Percentiles rank a stretch among this genome's conserved stretches.
phyloP scores from a whole-genome alignment of 1,140 invertebrate species.

The Danaus melanippus region DNA sequence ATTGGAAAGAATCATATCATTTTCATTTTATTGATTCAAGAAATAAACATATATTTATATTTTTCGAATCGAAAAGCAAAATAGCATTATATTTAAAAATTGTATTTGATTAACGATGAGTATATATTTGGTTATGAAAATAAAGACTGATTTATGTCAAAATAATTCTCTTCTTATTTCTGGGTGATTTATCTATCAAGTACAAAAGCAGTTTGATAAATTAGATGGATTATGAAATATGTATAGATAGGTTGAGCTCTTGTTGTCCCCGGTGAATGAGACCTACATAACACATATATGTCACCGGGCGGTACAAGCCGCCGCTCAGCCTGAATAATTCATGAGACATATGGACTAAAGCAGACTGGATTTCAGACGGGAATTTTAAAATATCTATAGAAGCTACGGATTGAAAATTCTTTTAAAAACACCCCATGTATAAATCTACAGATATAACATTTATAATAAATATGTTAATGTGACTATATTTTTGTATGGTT shows the following conservation, averaged over 20 bases:
- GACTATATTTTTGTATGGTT: too few relatives aligned
- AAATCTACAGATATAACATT: too few relatives aligned
- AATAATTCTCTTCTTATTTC: too few relatives aligned
- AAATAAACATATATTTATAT: too few relatives aligned
- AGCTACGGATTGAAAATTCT: slow-evolving; percentile 56
- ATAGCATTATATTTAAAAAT: too few relatives aligned
- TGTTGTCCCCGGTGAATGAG: slow-evolving; percentile 24
- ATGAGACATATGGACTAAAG: slow-evolving; percentile 68
- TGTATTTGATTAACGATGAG: too few relatives aligned
- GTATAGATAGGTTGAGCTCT: slow-evolving; percentile 22
- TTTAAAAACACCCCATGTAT: background rate
- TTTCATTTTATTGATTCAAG: too few relatives aligned
- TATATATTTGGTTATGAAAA: too few relatives aligned
- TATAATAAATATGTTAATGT: too few relatives aligned
- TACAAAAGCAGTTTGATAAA: slow-evolving; percentile 14
- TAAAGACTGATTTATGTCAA: too few relatives aligned
- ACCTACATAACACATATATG: slow-evolving; percentile 40
- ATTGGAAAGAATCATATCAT: too few relatives aligned
- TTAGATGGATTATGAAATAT: slow-evolving; percentile 18
- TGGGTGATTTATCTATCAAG: background rate
- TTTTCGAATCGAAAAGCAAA: too few relatives aligned
- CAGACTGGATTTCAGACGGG: slow-evolving; percentile 65
- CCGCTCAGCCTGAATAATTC: slow-evolving; percentile 58
- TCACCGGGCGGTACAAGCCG: slow-evolving; percentile 49
- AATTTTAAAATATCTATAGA: slow-evolving; percentile 67